phyloP scores from a whole-genome alignment of 2,888 invertebrate species.

The Tipula helvola region DNA sequence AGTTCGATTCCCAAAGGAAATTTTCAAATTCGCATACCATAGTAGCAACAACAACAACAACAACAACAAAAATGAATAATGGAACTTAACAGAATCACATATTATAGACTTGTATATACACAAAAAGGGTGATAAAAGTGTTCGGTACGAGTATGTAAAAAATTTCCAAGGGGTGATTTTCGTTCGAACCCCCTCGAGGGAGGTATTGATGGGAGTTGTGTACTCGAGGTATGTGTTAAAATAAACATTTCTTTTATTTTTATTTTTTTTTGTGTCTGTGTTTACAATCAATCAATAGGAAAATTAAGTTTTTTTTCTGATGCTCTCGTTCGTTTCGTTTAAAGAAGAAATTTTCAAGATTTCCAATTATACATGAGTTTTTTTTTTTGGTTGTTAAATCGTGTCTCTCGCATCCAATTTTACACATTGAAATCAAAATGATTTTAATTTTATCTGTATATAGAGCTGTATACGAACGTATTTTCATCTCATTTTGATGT shows the following conservation, averaged over 20 bases:
- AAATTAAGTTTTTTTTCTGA: not conserved
- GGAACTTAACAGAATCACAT: not conserved
- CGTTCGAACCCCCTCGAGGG: not conserved
- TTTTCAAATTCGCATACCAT: not conserved
- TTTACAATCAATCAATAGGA: not conserved
- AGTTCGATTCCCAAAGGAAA: not conserved
- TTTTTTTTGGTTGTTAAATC: not conserved
- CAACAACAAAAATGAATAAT: not conserved
- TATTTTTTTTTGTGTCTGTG: not conserved
- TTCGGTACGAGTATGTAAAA: not conserved
- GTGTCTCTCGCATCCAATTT: not conserved
- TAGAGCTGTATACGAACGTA: not conserved
- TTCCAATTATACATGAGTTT: not conserved
- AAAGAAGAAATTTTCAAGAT: not conserved
- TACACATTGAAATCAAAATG: not conserved
- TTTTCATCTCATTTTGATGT: not conserved
- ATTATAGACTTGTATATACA: not conserved
- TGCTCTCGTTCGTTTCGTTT: not conserved
- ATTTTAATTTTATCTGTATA: not conserved
- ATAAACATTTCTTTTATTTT: not conserved
- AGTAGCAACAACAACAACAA: not conserved
- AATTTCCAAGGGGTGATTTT: not conserved
- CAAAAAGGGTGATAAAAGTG: not conserved
- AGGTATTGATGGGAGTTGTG: not conserved
- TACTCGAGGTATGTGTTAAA: not conserved